Evolutionary conservation across 1,140 invertebrate species (phyloP), one percentile per base, ranked within the genome.

Genomic region (Brachionus rubens): DNA sequence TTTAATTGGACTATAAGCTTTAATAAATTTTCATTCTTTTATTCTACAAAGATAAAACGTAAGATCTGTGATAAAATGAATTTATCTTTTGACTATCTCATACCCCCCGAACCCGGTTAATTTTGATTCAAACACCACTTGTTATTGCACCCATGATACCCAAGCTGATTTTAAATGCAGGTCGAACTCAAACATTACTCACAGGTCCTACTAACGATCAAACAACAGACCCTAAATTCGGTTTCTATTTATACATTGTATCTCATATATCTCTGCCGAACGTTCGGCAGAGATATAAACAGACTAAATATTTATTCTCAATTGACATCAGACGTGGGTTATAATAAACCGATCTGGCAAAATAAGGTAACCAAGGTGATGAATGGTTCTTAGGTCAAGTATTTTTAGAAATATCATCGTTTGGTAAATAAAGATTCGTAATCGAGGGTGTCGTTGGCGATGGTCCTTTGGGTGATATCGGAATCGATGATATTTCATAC

Each of bases 241-340:
- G 91, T 19, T 87, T 90, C 80, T 92, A 91, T 80, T 87, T 91
- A 82, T 92, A 86, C 88, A 78, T 90, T 91, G n/a, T n/a, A n/a
- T n/a, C n/a, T n/a, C n/a, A n/a, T n/a, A n/a, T n/a, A n/a, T 79
- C 90, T 88, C 85, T 90, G 90, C 30, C 89, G 90, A 79, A 91
- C 91, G 90, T 91, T 87, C 79, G 90, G 90, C 1, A 62, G 76
- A 12, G 50, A 54, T n/a, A 54, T 54, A 12, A 12, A 54, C n/a
- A 26, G 9, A 26, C n/a, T 54, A 7, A 54, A 54, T 26, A 24
- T 54, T 54, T 54, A n/a, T 54, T 26, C 50, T 6, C 19, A 24
- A 54, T 24, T 54, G 7, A 28, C 50, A 26, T 10, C 7, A 12
- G 50, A 43, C 33, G 21, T 21, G 5, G 43, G 10, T 28, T 12